Conservation (phyloP, 2,888 invertebrate species). For the Frankliniella intonsa region DNA sequence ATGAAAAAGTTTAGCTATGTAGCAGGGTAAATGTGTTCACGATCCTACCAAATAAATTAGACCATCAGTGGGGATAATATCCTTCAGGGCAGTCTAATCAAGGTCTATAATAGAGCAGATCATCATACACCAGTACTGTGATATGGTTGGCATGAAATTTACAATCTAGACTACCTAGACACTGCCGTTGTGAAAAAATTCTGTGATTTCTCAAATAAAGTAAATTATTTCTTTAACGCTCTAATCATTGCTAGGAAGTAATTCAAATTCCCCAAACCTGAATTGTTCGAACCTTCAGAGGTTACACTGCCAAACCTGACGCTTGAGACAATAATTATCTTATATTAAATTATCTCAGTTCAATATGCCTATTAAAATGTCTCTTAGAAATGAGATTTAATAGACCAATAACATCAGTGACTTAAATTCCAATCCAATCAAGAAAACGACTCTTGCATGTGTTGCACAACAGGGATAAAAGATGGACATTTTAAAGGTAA, state of each 20-base stretch:
- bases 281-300: not conserved
- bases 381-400: too few species aligned
- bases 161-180: not conserved
- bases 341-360: not conserved
- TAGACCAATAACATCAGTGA: too few species aligned
- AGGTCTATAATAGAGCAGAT: not conserved
- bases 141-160: not conserved
- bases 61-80: not conserved
- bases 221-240: not conserved
- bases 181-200: not conserved
- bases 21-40: not conserved
- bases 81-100: not conserved
- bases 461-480: too few species aligned
- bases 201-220: not conserved
- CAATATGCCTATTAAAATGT: not conserved
- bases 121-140: not conserved
- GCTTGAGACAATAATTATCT: not conserved
- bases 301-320: not conserved
- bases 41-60: not conserved
- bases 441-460: too few species aligned
- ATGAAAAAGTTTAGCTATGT: not conserved
- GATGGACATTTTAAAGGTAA: too few species aligned
- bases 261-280: too few species aligned
- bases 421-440: too few species aligned
- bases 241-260: too few species aligned